Conservation (phyloP, 2,888 invertebrate species). For the Polydrusus pterygomalis region DNA sequence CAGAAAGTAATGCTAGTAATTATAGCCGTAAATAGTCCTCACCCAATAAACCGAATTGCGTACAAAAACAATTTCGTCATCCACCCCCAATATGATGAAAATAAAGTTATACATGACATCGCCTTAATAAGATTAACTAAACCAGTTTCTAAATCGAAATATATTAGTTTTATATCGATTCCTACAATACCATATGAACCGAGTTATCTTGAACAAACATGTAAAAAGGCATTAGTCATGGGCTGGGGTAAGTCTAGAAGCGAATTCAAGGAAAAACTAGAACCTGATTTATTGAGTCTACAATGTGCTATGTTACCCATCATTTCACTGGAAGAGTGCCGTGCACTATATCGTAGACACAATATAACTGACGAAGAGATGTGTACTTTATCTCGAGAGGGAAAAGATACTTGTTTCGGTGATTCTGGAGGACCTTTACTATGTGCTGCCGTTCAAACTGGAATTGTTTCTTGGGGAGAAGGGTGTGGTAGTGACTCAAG, state of each 20-base stretch:
- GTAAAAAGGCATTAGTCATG: slow-evolving; percentile 26
- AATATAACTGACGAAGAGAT: neutral
- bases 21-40: neutral
- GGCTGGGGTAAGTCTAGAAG: slow-evolving; percentile 24
- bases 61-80: neutral
- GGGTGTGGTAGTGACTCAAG: slow-evolving; percentile 25
- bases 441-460: slow-evolving; percentile 31
- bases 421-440: slow-evolving; percentile 42
- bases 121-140: neutral
- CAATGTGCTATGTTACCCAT: slow-evolving; percentile 30
- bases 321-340: slow-evolving; percentile 5
- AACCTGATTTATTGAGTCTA: neutral
- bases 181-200: neutral
- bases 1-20: neutral
- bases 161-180: slow-evolving; percentile 19
- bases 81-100: neutral
- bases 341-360: neutral
- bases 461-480: slow-evolving; percentile 34
- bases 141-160: neutral
- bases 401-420: slow-evolving; percentile 32
- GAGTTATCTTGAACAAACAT: neutral
- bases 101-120: slow-evolving; percentile 17
- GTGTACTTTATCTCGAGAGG: slow-evolving; percentile 33
- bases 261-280: neutral
- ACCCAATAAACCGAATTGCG: neutral